Conservation (phyloP, 2,888 invertebrate genomes). For the Epinotia brunnichana region DNA sequence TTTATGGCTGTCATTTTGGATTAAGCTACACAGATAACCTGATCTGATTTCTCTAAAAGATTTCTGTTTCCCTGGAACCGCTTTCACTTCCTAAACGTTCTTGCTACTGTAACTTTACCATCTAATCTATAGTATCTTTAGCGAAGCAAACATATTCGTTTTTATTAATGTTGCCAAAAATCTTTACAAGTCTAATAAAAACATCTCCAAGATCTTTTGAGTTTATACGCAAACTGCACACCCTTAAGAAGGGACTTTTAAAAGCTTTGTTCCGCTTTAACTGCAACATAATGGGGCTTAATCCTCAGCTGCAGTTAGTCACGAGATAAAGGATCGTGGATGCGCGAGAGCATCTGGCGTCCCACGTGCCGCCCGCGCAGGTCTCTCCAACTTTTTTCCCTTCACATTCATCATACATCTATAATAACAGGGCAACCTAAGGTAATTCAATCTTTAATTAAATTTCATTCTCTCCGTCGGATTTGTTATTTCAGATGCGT, state of each 20-base stretch:
- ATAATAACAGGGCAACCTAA: slow-evolving; percentile 68
- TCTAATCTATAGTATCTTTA: background rate
- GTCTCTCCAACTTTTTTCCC: slow-evolving; percentile 72
- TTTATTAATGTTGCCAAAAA: background rate
- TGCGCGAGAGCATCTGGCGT: slow-evolving; percentile 78
- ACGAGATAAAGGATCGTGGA: slow-evolving; percentile 71
- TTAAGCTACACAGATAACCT: slow-evolving; percentile 39
- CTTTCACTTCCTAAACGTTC: slow-evolving; percentile 42
- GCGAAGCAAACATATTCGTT: background rate
- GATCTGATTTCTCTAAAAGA: slow-evolving; percentile 41
- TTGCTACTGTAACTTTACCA: slow-evolving; percentile 17
- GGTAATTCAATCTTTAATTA: slow-evolving; percentile 74
- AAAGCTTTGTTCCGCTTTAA: slow-evolving; percentile 54
- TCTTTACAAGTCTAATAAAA: slow-evolving; percentile 12
- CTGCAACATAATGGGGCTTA: slow-evolving; percentile 69
- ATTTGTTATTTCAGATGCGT: slow-evolving; percentile 57
- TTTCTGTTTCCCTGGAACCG: slow-evolving; percentile 37
- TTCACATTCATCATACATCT: slow-evolving; percentile 74
- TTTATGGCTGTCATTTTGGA: slow-evolving; percentile 44
- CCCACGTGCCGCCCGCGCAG: slow-evolving; percentile 80
- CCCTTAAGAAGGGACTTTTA: slow-evolving; percentile 55
- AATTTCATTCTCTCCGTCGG: slow-evolving; percentile 65
- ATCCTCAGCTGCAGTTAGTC: slow-evolving; percentile 69
- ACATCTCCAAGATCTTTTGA: slow-evolving; percentile 12
- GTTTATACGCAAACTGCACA: slow-evolving; percentile 35